Evolutionary conservation across 2,888 invertebrate genomes (phyloP), one percentile per base, ranked within the genome.

Genomic region (Drosophila multiciliata): DNA sequence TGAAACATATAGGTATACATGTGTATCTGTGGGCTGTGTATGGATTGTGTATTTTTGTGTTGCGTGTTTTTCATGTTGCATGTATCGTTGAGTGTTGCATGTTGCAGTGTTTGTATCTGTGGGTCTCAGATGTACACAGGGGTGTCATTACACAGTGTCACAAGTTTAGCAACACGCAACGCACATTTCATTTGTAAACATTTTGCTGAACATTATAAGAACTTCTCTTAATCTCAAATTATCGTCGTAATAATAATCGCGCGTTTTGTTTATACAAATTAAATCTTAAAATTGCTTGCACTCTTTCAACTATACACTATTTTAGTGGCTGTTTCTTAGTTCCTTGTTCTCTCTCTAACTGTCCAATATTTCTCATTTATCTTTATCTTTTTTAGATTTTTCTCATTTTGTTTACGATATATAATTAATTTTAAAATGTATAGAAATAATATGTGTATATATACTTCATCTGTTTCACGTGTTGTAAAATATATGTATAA

Each of bases 301-400:
- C 79, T 73, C 55, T 67, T 72, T 66, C 80, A 77, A 86, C 81
- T 86, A 78, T 72, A 81, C 87, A 74, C 83, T 83, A 78, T 67
- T 74, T 86, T 88, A 85, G 75, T 87, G 81, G 78, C 73, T 80
- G 78, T 90, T 83, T 79, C 90, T 88, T 88, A 90, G 86, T 87
- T 86, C 72, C 73, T 87, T 85, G 75, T 71, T 80, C 49, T 68
- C 58, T 64, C 58, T 57, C 64, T 66, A 55, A n/a, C 38, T 38
- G n/a, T 38, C 55, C 42, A 66, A 29, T 64, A 45, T 54, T 53
- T 58, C 32, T 64, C 61, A 35, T 26, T 53, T 52, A 17, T 53
- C 9, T 15, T 26, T 35, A 60, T 67, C 73, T 68, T 75, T 69
- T 55, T 52, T 62, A 49, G 8, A n/a, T 33, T 74, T 69, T 69